A percentile compares a stretch with the other conserved stretches of the same genome.
These are phyloP conservation scores for Silurus aristotelis DNA, from an alignment of 2,797 vertebrate species.

Conservation along the genomic window DNA sequence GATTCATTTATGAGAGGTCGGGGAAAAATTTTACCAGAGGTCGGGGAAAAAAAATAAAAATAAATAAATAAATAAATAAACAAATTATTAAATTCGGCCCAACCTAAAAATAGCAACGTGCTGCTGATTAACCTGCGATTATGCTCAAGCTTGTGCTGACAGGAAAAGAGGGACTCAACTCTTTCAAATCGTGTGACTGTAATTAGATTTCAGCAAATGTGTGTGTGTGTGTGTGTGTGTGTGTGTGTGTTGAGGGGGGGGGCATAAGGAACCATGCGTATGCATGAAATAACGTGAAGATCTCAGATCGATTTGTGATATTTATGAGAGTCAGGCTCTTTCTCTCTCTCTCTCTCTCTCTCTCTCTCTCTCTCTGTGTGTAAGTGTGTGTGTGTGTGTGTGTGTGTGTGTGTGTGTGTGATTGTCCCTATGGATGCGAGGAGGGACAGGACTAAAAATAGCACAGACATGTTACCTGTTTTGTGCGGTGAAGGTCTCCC, in stretches of 20 bases:
- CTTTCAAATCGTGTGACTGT: not conserved
- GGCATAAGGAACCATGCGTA: not conserved
- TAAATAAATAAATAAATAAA: too few relatives aligned
- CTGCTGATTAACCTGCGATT: not conserved
- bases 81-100: not conserved
- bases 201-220: not conserved
- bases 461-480: constrained; percentile 80
- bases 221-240: too few relatives aligned
- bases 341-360: not conserved
- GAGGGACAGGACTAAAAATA: not conserved
- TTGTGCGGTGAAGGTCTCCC: constrained; percentile 97
- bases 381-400: not conserved
- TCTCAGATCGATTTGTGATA: not conserved
- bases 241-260: too few relatives aligned
- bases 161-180: not conserved
- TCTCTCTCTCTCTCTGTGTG: not conserved
- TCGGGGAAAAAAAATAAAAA: too few relatives aligned
- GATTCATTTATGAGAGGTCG: not conserved
- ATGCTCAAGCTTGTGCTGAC: not conserved
- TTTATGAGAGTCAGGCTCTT: not conserved
- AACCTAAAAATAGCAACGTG: not conserved
- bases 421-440: not conserved
- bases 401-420: not conserved
- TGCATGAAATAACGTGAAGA: too few relatives aligned
- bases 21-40: too few relatives aligned